Conservation (phyloP, 2,113 vertebrate species). For the Limnothrissa miodon region DNA sequence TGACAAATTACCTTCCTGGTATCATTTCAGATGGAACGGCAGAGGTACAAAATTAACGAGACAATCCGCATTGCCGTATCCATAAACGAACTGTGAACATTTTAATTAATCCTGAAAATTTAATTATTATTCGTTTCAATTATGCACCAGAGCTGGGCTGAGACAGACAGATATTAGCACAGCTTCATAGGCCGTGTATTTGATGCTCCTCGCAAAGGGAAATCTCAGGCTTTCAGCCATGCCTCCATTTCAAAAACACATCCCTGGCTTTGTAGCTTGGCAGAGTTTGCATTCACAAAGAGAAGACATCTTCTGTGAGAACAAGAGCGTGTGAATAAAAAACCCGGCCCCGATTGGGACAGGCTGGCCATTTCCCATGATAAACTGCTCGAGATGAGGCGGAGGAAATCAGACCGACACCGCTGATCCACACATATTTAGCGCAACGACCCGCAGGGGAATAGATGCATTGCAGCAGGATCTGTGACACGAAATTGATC, state of each 20-base stretch:
- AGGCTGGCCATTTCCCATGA: background rate
- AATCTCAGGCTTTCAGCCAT: background rate
- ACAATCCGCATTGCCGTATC: slow-evolving; percentile 13
- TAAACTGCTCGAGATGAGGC: slow-evolving; percentile 24
- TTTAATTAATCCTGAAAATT: slow-evolving; percentile 37
- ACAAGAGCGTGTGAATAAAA: background rate
- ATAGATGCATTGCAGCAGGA: background rate
- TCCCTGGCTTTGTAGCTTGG: slow-evolving; percentile 21
- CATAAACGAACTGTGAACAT: slow-evolving; percentile 18
- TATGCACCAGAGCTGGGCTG: slow-evolving; percentile 30
- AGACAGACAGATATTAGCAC: slow-evolving; percentile 26
- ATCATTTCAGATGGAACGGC: background rate
- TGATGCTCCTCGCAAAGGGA: slow-evolving; percentile 2
- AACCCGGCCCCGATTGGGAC: background rate
- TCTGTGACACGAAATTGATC: background rate
- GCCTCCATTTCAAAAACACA: slow-evolving; percentile 23
- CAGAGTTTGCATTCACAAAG: slow-evolving; percentile 27
- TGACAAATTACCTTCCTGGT: slow-evolving; percentile 13
- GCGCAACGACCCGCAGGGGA: slow-evolving; percentile 47
- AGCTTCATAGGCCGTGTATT: background rate
- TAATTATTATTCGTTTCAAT: slow-evolving; percentile 37
- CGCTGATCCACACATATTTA: slow-evolving; percentile 35
- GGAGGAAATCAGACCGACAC: slow-evolving; percentile 39
- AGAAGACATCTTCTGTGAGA: background rate
- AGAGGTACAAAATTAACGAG: background rate